Evolutionary conservation across 2,113 vertebrate genomes (phyloP).

Genomic region (Halichoeres trimaculatus): DNA sequence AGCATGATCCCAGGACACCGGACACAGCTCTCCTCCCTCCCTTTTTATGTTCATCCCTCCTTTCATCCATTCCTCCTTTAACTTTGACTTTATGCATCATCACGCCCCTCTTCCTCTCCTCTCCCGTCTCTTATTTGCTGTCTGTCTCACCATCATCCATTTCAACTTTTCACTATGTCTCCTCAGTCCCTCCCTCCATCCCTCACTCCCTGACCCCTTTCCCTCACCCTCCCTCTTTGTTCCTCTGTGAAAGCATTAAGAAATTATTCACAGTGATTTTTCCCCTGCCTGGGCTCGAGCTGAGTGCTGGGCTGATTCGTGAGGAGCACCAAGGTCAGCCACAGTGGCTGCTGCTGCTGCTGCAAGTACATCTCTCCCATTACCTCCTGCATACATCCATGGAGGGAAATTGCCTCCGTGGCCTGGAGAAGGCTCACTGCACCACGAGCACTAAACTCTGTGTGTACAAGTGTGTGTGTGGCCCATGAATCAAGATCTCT

Average conservation of each 20-base stretch:
- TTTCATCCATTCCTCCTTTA: constrained; percentile 28
- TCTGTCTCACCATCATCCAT: constrained; percentile 29
- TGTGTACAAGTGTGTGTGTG: background rate
- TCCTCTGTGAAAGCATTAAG: constrained; percentile 49
- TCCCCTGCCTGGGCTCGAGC: constrained; percentile 16
- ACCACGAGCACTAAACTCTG: background rate
- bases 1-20: constrained; percentile 50
- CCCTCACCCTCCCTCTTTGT: constrained; percentile 24
- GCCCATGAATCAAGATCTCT: background rate
- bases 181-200: background rate
- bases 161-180: constrained; percentile 13
- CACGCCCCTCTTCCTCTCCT: constrained; percentile 29
- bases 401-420: constrained; percentile 2
- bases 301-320: constrained; percentile 51
- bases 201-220: constrained; percentile 7
- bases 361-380: constrained; percentile 14
- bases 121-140: constrained; percentile 28
- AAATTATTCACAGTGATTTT: constrained; percentile 72
- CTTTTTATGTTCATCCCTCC: constrained; percentile 18
- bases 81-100: constrained; percentile 44
- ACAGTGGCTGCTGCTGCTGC: constrained; percentile 31
- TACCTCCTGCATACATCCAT: constrained; percentile 21
- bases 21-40: constrained; percentile 3
- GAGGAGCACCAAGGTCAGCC: constrained; percentile 56
- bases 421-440: constrained; percentile 1